These are phyloP conservation scores for Orius insidiosus DNA, from an alignment of 1,140 invertebrate species.

Conservation along the genomic window DNA sequence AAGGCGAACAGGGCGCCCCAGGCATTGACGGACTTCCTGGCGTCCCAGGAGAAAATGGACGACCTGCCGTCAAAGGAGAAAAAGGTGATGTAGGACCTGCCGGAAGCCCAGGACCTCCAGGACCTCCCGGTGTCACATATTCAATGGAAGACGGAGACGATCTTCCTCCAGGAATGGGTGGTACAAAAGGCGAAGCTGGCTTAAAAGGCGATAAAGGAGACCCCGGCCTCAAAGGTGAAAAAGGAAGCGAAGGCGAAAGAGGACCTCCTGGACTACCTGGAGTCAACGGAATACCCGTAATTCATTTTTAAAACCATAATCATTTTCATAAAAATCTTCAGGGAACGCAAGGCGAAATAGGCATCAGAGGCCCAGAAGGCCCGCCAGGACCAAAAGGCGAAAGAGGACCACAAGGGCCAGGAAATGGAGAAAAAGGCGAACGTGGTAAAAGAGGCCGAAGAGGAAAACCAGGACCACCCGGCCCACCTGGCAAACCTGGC, in stretches of 20 bases:
- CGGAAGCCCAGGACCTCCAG: no score
- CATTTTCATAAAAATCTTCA: not conserved
- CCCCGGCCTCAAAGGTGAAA: constrained; percentile 8
- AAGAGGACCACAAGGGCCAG: constrained; percentile 5
- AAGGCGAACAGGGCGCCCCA: constrained; percentile 38
- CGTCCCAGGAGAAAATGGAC: constrained; percentile 35
- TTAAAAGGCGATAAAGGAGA: constrained; percentile 8
- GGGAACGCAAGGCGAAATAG: constrained; percentile 39
- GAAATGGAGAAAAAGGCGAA: constrained; percentile 5
- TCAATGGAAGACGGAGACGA: constrained; percentile 1
- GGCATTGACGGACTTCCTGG: constrained; percentile 38
- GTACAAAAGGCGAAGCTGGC: constrained; percentile 25
- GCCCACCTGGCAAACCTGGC: constrained; percentile 51
- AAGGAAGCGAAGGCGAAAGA: constrained; percentile 3
- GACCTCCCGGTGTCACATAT: constrained; percentile 7
- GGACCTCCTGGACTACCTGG: constrained; percentile 42
- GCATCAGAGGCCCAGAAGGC: constrained; percentile 40
- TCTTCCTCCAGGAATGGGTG: constrained; percentile 19
- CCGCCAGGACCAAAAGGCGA: constrained; percentile 25
- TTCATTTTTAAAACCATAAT: constrained; percentile 1
- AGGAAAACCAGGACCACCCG: constrained; percentile 50
- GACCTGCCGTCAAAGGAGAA: constrained; percentile 32
- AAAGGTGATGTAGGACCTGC: constrained; percentile 25
- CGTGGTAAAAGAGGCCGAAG: constrained; percentile 37
- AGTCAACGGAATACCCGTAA: constrained; percentile 42